Conservation (phyloP, 2,113 vertebrate species). For the Brachyhypopomus gauderio region DNA sequence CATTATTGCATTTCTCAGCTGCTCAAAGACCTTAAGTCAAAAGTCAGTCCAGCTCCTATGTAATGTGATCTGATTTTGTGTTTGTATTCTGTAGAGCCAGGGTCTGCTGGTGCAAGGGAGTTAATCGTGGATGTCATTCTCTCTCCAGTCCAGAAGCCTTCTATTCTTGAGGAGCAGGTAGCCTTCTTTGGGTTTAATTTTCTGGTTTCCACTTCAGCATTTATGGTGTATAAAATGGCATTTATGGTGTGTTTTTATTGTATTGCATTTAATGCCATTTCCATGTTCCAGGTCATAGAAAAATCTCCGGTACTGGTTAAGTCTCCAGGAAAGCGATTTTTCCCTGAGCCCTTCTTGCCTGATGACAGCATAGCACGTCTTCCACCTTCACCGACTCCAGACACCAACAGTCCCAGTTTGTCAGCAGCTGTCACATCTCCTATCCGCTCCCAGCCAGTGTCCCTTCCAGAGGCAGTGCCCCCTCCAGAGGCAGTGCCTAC, state of each 20-base stretch:
- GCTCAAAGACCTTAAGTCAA: too few relatives aligned
- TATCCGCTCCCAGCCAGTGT: slow-evolving; percentile 80
- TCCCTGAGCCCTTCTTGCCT: slow-evolving; percentile 73
- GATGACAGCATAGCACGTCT: slow-evolving; percentile 64
- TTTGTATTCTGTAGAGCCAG: slow-evolving; percentile 58
- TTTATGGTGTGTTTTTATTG: slow-evolving; percentile 25
- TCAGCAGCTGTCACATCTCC: slow-evolving; percentile 68
- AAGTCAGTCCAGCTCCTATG: too few relatives aligned
- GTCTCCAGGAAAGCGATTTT: slow-evolving; percentile 73
- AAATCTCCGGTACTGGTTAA: slow-evolving; percentile 54
- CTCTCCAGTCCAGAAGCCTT: slow-evolving; percentile 56
- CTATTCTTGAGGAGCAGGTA: slow-evolving; percentile 43
- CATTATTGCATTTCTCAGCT: too few relatives aligned
- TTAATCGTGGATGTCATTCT: slow-evolving; percentile 61
- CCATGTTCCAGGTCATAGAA: slow-evolving; percentile 51
- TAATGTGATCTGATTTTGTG: too few relatives aligned
- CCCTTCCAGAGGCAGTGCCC: slow-evolving; percentile 76
- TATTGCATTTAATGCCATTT: neutral
- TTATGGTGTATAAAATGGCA: neutral
- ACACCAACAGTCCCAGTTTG: slow-evolving; percentile 52
- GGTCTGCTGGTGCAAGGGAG: slow-evolving; percentile 52
- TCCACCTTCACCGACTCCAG: slow-evolving; percentile 46
- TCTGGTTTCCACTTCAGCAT: neutral
- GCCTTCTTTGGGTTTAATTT: neutral
- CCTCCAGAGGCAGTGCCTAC: slow-evolving; percentile 76